phyloP scores from a whole-genome alignment of 2,797 vertebrate species.

The Gastrophryne carolinensis region DNA sequence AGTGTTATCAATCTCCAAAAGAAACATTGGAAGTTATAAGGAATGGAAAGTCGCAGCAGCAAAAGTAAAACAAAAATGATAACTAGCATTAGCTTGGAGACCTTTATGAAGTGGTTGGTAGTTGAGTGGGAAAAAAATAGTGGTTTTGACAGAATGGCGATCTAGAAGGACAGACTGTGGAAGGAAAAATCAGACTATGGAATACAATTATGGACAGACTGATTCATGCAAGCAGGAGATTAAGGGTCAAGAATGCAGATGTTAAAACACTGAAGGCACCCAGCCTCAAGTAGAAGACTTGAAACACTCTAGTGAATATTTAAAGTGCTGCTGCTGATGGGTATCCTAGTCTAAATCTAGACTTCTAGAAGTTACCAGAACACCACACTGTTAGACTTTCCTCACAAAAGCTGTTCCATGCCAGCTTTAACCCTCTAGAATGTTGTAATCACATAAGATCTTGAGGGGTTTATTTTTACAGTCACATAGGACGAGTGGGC shows the following conservation, averaged over 20 bases:
- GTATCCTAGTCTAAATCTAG: no score
- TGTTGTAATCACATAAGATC: no score
- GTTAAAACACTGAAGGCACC: constrained; percentile 55
- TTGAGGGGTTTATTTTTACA: no score
- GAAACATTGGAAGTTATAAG: constrained; percentile 68
- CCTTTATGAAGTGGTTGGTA: constrained; percentile 68
- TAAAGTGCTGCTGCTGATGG: constrained; percentile 30
- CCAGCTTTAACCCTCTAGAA: no score
- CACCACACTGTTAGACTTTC: no score
- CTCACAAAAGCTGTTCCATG: no score
- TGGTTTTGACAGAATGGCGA: constrained; percentile 64
- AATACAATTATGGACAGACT: constrained; percentile 62
- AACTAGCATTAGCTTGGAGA: no score
- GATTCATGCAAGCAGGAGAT: constrained; percentile 80
- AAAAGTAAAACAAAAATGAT: constrained; percentile 44
- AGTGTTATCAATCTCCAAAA: constrained; percentile 46
- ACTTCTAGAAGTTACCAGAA: no score
- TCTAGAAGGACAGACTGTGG: constrained; percentile 61
- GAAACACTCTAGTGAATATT: constrained; percentile 47
- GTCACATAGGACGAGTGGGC: no score
- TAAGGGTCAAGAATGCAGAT: constrained; percentile 74
- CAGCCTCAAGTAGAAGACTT: background rate
- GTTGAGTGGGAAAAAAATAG: constrained; percentile 53
- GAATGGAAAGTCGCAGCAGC: constrained; percentile 70
- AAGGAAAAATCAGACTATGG: constrained; percentile 56